Conservation (phyloP, 2,113 vertebrate genomes). For the Progne subis region DNA sequence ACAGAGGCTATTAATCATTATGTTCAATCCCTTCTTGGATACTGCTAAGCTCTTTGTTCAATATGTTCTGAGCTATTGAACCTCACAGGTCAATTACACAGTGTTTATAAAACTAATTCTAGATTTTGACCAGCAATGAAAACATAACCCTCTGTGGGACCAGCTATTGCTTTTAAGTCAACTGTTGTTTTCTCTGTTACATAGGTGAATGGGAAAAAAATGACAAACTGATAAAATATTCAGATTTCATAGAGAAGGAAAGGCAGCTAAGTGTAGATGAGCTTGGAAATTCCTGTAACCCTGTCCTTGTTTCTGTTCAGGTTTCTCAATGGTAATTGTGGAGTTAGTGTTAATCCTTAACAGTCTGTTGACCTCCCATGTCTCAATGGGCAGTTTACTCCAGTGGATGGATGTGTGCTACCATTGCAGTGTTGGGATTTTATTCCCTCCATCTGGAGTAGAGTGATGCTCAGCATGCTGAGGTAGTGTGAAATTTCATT, state of each 20-base stretch:
- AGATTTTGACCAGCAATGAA: constrained; percentile 31
- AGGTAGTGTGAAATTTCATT: not conserved
- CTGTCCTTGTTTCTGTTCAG: not conserved
- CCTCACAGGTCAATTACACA: constrained; percentile 48
- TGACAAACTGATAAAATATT: not conserved
- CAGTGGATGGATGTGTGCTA: not conserved
- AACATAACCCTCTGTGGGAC: not conserved
- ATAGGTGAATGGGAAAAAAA: not conserved
- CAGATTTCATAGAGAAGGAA: not conserved
- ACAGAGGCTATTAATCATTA: constrained; percentile 56
- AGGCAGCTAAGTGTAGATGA: not conserved
- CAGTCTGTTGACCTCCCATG: not conserved
- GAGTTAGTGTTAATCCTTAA: not conserved
- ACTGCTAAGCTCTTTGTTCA: constrained; percentile 38
- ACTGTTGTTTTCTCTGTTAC: not conserved
- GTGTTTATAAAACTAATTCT: constrained; percentile 60
- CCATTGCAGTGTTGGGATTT: not conserved
- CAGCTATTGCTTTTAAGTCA: constrained; percentile 26
- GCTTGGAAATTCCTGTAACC: not conserved
- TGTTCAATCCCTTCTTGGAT: constrained; percentile 42
- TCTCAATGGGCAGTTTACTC: not conserved
- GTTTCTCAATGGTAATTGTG: not conserved
- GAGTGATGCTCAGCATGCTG: not conserved
- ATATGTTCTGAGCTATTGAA: constrained; percentile 53
- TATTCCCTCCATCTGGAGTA: not conserved